Conservation (phyloP, 2,113 vertebrate genomes). For the Cranoglanis bouderius region DNA sequence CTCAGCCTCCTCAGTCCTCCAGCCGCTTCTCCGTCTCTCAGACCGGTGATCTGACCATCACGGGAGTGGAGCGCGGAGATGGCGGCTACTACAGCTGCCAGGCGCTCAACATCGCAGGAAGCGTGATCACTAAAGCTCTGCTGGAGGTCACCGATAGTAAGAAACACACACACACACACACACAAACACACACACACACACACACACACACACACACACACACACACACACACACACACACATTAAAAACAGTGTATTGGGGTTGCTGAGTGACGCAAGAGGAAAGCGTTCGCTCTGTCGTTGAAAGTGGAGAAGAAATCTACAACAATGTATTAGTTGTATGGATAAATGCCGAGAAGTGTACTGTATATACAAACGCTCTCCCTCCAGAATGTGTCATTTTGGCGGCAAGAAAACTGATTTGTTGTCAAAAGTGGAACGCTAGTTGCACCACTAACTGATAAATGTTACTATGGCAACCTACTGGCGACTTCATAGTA, state of each 20-base stretch:
- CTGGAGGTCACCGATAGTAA: slow-evolving; percentile 98
- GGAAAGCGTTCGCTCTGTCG: background rate
- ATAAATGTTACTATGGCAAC: too few relatives aligned
- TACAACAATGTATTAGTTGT: background rate
- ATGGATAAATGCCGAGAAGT: background rate
- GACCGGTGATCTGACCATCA: slow-evolving; percentile 94
- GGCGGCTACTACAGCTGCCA: slow-evolving; percentile 97
- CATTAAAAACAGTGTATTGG: background rate
- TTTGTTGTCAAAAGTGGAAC: too few relatives aligned
- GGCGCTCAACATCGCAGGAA: slow-evolving; percentile 97
- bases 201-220: background rate
- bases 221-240: too few relatives aligned
- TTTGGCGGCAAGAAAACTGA: too few relatives aligned
- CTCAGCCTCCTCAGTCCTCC: slow-evolving; percentile 91
- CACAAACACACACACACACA: background rate
- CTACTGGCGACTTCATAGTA: too few relatives aligned
- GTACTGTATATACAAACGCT: too few relatives aligned
- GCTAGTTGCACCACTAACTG: too few relatives aligned
- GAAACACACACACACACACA: slow-evolving; percentile 25
- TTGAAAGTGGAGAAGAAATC: background rate
- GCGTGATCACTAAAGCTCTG: slow-evolving; percentile 97
- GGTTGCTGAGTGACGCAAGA: background rate
- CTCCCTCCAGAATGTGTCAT: too few relatives aligned
- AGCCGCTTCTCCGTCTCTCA: slow-evolving; percentile 97
- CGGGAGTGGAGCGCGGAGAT: slow-evolving; percentile 88